These are phyloP conservation scores for Eleginops maclovinus DNA, from an alignment of 2,113 vertebrate genomes.

Conservation along the genomic window DNA sequence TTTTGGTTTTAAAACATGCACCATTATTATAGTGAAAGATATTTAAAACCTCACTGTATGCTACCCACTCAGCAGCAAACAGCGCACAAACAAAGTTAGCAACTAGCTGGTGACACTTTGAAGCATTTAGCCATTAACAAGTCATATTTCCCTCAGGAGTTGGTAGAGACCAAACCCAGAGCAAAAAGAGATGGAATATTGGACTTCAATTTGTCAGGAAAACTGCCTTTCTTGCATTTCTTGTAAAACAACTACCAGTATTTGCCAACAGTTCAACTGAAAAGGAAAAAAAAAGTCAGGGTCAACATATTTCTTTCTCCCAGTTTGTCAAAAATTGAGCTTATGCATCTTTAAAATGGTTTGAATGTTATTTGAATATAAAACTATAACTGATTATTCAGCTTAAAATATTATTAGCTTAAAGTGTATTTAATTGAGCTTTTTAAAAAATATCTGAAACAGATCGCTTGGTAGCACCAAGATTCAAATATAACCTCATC, in stretches of 20 bases:
- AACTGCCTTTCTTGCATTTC: too few relatives aligned
- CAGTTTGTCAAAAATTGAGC: not conserved
- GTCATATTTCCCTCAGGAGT: too few relatives aligned
- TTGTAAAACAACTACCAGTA: too few relatives aligned
- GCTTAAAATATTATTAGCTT: not conserved
- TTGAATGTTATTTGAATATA: not conserved
- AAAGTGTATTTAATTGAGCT: not conserved
- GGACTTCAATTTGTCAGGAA: not conserved
- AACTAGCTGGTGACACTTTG: too few relatives aligned
- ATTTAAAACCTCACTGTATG: too few relatives aligned
- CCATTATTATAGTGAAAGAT: too few relatives aligned
- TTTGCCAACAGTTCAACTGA: too few relatives aligned
- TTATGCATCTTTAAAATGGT: not conserved
- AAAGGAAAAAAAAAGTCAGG: too few relatives aligned
- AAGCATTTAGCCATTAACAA: too few relatives aligned
- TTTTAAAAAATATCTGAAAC: not conserved
- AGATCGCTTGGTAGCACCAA: not conserved
- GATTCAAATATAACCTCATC: constrained; percentile 1
- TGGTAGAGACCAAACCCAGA: not conserved
- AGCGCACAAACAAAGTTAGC: too few relatives aligned
- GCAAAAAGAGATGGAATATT: not conserved
- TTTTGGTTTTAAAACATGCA: too few relatives aligned
- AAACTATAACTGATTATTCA: not conserved
- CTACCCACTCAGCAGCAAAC: too few relatives aligned
- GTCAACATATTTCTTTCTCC: not conserved